phyloP scores from a whole-genome alignment of 2,797 vertebrate genomes.

The Hybognathus amarus region DNA sequence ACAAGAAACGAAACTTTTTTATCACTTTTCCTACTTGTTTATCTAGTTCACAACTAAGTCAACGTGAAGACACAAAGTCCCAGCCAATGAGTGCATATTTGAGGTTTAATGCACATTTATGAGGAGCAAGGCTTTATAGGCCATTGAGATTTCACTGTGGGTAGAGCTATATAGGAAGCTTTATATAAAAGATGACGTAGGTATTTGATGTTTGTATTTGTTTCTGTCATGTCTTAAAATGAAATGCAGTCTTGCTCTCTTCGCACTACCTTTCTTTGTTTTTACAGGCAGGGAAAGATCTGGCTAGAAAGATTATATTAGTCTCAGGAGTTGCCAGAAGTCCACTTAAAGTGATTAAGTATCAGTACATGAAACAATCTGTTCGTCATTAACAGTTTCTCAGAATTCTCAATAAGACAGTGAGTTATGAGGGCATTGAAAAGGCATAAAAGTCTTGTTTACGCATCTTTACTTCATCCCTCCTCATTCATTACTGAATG shows the following conservation, averaged over 20 bases:
- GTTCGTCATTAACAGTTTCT: constrained; percentile 54
- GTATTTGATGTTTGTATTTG: neutral
- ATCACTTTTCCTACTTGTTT: neutral
- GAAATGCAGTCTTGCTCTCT: neutral
- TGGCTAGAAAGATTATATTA: constrained; percentile 13
- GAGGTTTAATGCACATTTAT: neutral
- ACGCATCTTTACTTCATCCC: neutral
- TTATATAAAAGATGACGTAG: neutral
- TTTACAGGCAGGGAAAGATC: constrained; percentile 15
- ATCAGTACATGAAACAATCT: constrained; percentile 54
- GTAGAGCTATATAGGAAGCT: neutral
- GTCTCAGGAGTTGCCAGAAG: constrained; percentile 33
- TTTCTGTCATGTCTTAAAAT: constrained; percentile 1
- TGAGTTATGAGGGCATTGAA: constrained; percentile 14
- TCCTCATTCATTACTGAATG: neutral
- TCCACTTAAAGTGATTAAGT: constrained; percentile 54
- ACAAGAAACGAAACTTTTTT: neutral
- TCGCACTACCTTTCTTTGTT: neutral
- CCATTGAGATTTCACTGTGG: neutral
- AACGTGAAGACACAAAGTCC: neutral
- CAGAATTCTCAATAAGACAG: constrained; percentile 32
- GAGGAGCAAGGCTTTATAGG: neutral
- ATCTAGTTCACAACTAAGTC: neutral
- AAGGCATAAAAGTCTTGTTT: neutral
- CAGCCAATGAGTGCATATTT: neutral